Conservation (phyloP, 64 coral and sea anemone species). For the Stylophora pistillata region DNA sequence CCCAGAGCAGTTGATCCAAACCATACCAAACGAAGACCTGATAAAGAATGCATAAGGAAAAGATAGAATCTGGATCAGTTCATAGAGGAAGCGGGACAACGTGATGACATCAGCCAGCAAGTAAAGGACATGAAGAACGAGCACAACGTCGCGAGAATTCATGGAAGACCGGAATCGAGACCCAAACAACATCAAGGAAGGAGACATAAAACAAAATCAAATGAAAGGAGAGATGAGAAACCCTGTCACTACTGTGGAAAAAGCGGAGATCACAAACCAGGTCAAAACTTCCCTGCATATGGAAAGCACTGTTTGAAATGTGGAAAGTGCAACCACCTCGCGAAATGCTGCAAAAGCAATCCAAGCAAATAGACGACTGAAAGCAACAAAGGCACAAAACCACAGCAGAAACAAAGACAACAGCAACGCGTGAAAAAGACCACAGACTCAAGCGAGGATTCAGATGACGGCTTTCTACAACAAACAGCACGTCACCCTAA, state of each 20-base stretch:
- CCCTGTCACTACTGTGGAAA: constrained; percentile 27
- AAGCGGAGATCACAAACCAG: background rate
- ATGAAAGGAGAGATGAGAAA: background rate
- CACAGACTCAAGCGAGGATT: constrained; percentile 19
- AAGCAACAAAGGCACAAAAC: background rate
- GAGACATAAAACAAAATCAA: too few species aligned
- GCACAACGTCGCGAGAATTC: too few species aligned
- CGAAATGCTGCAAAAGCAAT: constrained; percentile 46
- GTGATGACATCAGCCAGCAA: constrained; percentile 48
- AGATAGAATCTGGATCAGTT: constrained; percentile 55
- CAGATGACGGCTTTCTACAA: too few species aligned
- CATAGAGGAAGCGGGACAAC: constrained; percentile 43
- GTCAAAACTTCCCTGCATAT: constrained; percentile 44
- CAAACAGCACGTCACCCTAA: constrained; percentile 24
- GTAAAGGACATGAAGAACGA: constrained; percentile 37
- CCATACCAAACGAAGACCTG: constrained; percentile 44
- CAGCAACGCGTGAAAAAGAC: background rate
- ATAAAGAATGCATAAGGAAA: constrained; percentile 47
- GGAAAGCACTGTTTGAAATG: constrained; percentile 66
- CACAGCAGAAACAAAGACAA: constrained; percentile 3
- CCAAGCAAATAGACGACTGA: background rate
- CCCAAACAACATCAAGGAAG: too few species aligned
- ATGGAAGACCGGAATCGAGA: too few species aligned
- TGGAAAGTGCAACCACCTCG: constrained; percentile 54
- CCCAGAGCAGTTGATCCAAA: constrained; percentile 65